These are phyloP conservation scores for Scaptomyza montana DNA, from an alignment of 1,140 invertebrate genomes.

Conservation along the genomic window DNA sequence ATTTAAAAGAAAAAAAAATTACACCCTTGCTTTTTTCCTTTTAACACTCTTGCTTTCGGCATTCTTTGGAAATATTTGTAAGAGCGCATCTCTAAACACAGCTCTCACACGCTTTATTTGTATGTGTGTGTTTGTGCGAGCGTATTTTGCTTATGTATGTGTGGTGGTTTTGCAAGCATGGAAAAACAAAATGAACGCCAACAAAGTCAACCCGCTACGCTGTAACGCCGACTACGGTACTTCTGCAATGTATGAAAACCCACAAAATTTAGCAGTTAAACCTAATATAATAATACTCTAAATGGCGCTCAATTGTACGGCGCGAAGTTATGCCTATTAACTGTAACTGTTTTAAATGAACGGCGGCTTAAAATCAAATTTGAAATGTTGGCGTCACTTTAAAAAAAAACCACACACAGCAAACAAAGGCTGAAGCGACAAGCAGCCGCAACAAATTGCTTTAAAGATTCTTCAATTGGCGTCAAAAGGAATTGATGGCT, in stretches of 20 bases:
- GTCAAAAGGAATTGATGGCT: neutral
- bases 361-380: constrained; percentile 38
- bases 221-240: constrained; percentile 53
- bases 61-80: neutral
- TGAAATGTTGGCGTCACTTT: constrained; percentile 68
- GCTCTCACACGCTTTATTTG: constrained; percentile 47
- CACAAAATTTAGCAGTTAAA: neutral
- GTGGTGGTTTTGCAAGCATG: constrained; percentile 74
- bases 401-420: constrained; percentile 32
- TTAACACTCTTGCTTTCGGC: neutral
- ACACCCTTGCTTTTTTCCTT: no score
- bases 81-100: constrained; percentile 31
- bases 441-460: no score
- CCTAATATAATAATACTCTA: neutral
- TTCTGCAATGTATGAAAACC: constrained; percentile 17
- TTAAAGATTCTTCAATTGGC: neutral
- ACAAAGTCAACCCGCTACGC: constrained; percentile 45
- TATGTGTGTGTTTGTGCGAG: constrained; percentile 28
- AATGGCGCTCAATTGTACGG: neutral
- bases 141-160: constrained; percentile 16
- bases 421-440: constrained; percentile 8
- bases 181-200: constrained; percentile 79
- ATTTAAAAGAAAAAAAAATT: no score
- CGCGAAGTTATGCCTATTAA: neutral
- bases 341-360: constrained; percentile 20